Percentiles rank a stretch among this genome's conserved stretches.
phyloP scores from a whole-genome alignment of 2,797 vertebrate genomes.

The Aselliscus stoliczkanus region DNA sequence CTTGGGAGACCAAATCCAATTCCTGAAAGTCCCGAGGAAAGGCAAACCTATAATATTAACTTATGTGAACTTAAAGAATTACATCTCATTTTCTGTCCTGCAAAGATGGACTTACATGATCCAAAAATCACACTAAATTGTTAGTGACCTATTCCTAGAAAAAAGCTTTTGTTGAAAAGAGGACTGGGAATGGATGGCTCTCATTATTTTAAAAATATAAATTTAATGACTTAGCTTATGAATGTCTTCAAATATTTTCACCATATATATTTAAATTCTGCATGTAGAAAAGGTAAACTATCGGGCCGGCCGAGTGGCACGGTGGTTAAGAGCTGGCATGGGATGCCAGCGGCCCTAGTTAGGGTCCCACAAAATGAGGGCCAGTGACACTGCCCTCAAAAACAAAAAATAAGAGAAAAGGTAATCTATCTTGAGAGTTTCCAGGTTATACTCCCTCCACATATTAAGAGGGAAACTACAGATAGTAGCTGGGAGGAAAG shows the following conservation, averaged over 20 bases:
- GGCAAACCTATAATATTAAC: background rate
- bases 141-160: background rate
- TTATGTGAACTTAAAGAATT: slow-evolving; percentile 12
- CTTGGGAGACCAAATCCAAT: background rate
- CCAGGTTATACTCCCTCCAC: background rate
- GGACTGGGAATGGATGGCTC: background rate
- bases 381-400: too few relatives aligned
- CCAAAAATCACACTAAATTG: background rate
- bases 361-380: too few relatives aligned
- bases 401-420: too few relatives aligned
- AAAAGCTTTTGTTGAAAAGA: background rate
- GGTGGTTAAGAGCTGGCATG: too few relatives aligned
- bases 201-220: background rate
- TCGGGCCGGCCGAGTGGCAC: too few relatives aligned
- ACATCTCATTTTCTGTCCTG: background rate
- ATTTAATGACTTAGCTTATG: background rate
- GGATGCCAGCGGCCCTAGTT: too few relatives aligned
- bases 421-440: background rate
- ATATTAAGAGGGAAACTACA: background rate
- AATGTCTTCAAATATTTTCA: background rate
- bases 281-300: background rate
- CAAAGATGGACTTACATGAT: background rate
- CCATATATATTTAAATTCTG: background rate
- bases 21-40: background rate
- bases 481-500: background rate